Evolutionary conservation across 2,113 vertebrate genomes (phyloP).

Genomic region (Coregonus clupeaformis): DNA sequence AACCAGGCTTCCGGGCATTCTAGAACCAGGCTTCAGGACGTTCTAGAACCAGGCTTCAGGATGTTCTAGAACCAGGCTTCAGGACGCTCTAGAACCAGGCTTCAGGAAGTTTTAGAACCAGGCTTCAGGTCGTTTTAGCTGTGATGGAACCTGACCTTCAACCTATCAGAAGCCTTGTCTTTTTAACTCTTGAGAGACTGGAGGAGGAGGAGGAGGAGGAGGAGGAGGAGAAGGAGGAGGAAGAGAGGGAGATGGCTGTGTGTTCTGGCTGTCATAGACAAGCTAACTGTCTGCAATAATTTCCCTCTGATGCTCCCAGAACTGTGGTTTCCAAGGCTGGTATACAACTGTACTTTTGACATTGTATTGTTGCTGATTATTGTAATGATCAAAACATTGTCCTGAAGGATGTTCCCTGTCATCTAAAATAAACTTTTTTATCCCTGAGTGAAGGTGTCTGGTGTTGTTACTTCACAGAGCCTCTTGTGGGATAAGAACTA

Average conservation of each 20-base stretch:
- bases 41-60: too few species aligned
- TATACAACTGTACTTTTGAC: conserved; percentile 60
- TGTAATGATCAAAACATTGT: conserved; percentile 73
- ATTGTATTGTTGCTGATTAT: conserved; percentile 72
- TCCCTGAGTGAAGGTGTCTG: conserved; percentile 41
- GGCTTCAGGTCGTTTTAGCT: conserved; percentile 45
- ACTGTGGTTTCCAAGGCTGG: conserved; percentile 57
- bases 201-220: conserved; percentile 38
- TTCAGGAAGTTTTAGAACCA: not conserved
- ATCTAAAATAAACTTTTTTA: conserved; percentile 66
- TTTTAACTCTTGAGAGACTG: conserved; percentile 52
- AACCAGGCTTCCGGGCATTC: too few species aligned
- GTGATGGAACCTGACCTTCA: conserved; percentile 48
- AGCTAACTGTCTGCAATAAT: conserved; percentile 73
- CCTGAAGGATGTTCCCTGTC: conserved; percentile 72
- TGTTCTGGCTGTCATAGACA: conserved; percentile 59
- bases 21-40: too few species aligned
- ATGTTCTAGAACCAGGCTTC: too few species aligned
- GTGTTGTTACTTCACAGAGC: conserved; percentile 23
- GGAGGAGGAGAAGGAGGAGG: conserved; percentile 16
- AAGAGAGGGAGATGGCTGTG: conserved; percentile 49
- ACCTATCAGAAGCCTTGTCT: conserved; percentile 52
- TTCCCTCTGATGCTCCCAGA: conserved; percentile 43
- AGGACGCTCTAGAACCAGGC: not conserved
- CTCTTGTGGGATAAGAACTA: too few species aligned